phyloP scores from a whole-genome alignment of 2,888 invertebrate species.

The Tanypteryx hageni region DNA sequence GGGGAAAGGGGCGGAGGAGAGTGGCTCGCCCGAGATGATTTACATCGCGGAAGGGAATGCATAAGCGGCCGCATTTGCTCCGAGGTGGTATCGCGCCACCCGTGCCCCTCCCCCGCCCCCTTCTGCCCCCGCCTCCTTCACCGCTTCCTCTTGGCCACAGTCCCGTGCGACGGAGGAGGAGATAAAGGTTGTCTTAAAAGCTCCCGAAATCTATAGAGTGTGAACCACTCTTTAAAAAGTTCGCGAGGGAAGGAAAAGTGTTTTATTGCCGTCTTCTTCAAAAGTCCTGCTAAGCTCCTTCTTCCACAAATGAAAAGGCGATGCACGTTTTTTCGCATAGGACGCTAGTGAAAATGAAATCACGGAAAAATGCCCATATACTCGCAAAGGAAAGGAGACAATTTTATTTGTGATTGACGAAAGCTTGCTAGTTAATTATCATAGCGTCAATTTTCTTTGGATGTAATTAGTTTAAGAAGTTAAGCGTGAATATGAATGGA shows the following conservation, averaged over 20 bases:
- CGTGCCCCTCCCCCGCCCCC: neutral
- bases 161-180: neutral
- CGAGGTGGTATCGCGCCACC: conserved; percentile 29
- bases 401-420: too few species aligned
- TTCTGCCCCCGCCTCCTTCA: neutral
- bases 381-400: too few species aligned
- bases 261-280: conserved; percentile 30
- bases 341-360: neutral
- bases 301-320: too few species aligned
- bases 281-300: conserved; percentile 22
- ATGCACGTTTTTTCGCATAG: neutral
- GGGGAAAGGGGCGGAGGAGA: neutral
- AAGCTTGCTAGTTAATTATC: too few species aligned
- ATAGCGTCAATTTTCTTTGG: too few species aligned
- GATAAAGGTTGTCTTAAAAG: conserved; percentile 63
- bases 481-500: too few species aligned
- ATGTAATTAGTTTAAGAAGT: too few species aligned
- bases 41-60: conserved; percentile 57
- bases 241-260: conserved; percentile 7
- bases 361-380: too few species aligned
- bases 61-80: conserved; percentile 57
- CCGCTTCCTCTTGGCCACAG: neutral
- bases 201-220: conserved; percentile 61
- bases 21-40: conserved; percentile 39
- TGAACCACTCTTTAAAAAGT: conserved; percentile 49